These are phyloP conservation scores for Parauchenoglanis punctatus DNA, from an alignment of 2,797 vertebrate species.

Conservation along the genomic window DNA sequence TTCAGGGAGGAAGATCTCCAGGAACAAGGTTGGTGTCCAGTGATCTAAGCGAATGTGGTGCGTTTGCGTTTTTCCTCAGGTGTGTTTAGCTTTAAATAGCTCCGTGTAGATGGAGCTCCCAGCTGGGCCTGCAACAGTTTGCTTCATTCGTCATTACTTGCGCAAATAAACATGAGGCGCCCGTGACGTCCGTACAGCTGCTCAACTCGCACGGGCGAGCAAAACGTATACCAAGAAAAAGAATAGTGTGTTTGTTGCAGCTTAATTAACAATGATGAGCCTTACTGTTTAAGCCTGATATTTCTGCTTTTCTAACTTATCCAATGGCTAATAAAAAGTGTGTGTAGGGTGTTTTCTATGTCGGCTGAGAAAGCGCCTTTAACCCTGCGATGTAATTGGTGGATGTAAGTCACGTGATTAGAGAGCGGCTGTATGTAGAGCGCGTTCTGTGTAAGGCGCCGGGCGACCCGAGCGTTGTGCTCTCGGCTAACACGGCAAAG, in stretches of 20 bases:
- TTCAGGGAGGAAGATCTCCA: too few relatives aligned
- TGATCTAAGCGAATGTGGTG: too few relatives aligned
- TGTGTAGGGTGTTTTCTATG: not conserved
- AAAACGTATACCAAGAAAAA: not conserved
- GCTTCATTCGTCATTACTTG: conserved; percentile 8
- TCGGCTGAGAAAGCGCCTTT: not conserved
- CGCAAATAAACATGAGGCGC: not conserved
- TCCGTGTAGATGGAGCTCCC: not conserved
- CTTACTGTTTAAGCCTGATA: not conserved
- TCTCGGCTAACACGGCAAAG: conserved; percentile 77
- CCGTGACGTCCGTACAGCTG: conserved; percentile 20
- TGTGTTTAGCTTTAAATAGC: not conserved
- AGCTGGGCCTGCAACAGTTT: conserved; percentile 11
- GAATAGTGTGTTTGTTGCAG: not conserved
- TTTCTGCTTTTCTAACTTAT: not conserved
- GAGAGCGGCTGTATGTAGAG: not conserved
- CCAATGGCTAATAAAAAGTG: not conserved
- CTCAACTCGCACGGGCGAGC: not conserved
- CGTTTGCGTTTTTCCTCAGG: conserved; percentile 4
- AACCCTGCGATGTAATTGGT: not conserved
- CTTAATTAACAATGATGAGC: not conserved
- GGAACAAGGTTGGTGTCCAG: too few relatives aligned
- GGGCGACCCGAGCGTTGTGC: conserved; percentile 61
- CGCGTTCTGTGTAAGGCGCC: conserved; percentile 4
- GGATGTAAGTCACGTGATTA: not conserved